Percentiles rank a stretch among this genome's conserved stretches.
Conservation (phyloP, 2,888 invertebrate species). For the Cremastinae sp. region DNA sequence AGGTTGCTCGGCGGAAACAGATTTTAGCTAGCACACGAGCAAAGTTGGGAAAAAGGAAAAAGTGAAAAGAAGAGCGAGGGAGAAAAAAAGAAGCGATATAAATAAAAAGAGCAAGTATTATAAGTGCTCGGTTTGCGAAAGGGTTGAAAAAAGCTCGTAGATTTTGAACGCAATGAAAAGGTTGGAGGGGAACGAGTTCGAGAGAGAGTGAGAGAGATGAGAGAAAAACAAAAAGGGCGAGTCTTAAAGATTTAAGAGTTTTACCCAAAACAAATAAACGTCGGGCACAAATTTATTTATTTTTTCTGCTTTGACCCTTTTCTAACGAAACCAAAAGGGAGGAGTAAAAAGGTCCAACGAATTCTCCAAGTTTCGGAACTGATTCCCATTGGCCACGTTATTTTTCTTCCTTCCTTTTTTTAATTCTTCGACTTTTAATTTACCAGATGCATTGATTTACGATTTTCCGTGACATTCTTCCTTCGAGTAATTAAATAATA, state of each 20-base stretch:
- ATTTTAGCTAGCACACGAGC: slow-evolving; percentile 25
- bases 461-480: background rate
- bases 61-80: no score
- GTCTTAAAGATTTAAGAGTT: slow-evolving; percentile 44
- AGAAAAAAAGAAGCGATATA: slow-evolving; percentile 43
- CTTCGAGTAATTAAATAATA: slow-evolving; percentile 19
- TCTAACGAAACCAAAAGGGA: slow-evolving; percentile 10
- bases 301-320: slow-evolving; percentile 36
- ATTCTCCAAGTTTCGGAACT: slow-evolving; percentile 19
- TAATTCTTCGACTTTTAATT: slow-evolving; percentile 18
- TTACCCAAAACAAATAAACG: slow-evolving; percentile 36
- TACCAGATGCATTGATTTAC: slow-evolving; percentile 20
- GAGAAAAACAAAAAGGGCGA: slow-evolving; percentile 18
- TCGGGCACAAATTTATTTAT: slow-evolving; percentile 14
- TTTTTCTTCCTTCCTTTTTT: background rate
- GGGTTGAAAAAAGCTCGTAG: slow-evolving; percentile 7
- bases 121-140: slow-evolving; percentile 35
- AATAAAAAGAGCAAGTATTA: slow-evolving; percentile 57
- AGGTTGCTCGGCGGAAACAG: slow-evolving; percentile 33
- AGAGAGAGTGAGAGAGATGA: background rate
- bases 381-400: slow-evolving; percentile 29
- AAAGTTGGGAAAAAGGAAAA: no score
- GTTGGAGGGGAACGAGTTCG: slow-evolving; percentile 1
- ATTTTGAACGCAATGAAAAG: slow-evolving; percentile 12
- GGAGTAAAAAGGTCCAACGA: slow-evolving; percentile 11